These are phyloP conservation scores for Platycheirus albimanus DNA, from an alignment of 2,888 invertebrate genomes.

Conservation along the genomic window DNA sequence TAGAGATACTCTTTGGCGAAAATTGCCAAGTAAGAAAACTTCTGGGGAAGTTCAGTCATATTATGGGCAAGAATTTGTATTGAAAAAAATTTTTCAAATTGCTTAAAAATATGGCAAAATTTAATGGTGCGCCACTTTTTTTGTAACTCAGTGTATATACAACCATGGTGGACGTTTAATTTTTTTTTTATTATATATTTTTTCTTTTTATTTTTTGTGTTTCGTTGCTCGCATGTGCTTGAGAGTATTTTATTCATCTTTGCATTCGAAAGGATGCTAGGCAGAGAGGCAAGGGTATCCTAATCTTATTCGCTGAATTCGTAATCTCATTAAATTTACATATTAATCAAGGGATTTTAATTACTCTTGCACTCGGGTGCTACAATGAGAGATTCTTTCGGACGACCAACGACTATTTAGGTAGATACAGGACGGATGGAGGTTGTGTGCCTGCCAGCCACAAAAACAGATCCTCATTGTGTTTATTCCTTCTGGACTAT, in stretches of 20 bases:
- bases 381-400: slow-evolving; percentile 80
- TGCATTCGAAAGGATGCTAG: slow-evolving; percentile 36
- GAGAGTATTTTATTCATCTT: slow-evolving; percentile 50
- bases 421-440: background rate
- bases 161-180: no score
- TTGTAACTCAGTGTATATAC: no score
- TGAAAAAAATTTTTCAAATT: no score
- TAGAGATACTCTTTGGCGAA: no score
- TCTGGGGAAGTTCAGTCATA: no score
- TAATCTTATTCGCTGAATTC: slow-evolving; percentile 92
- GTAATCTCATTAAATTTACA: slow-evolving; percentile 99
- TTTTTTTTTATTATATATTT: no score
- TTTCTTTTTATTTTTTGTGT: background rate
- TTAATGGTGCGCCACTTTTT: no score
- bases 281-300: slow-evolving; percentile 79
- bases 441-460: slow-evolving; percentile 12
- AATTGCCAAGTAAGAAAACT: no score
- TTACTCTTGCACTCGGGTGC: slow-evolving; percentile 88
- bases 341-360: slow-evolving; percentile 99
- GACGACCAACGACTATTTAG: slow-evolving; percentile 39
- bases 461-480: slow-evolving; percentile 34
- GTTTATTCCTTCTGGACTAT: slow-evolving; percentile 9
- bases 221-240: slow-evolving; percentile 40
- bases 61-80: no score
- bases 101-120: no score